phyloP scores from a whole-genome alignment of 2,888 invertebrate species.

The Congeria kusceri region DNA sequence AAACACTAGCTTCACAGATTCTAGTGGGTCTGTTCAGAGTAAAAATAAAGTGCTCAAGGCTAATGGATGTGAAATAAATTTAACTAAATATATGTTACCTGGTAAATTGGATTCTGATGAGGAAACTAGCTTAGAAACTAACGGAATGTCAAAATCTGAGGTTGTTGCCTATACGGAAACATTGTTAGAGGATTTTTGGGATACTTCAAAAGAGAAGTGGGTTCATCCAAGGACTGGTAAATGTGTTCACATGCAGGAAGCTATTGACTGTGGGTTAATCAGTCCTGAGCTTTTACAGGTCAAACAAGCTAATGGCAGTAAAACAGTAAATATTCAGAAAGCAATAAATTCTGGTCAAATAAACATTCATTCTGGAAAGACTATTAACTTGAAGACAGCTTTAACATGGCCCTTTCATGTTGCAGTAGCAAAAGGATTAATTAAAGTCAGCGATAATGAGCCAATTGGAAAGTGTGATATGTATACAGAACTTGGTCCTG shows the following conservation, averaged over 20 bases:
- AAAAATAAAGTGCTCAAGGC: conserved; percentile 35
- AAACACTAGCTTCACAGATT: conserved; percentile 33
- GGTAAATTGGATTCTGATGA: conserved; percentile 32
- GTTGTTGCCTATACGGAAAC: conserved; percentile 65
- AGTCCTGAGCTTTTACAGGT: conserved; percentile 69
- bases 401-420: conserved; percentile 86
- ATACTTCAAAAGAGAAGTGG: conserved; percentile 63
- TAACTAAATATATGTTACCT: conserved; percentile 48
- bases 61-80: conserved; percentile 55
- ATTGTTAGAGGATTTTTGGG: conserved; percentile 73
- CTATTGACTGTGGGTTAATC: conserved; percentile 75
- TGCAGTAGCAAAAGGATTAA: conserved; percentile 72
- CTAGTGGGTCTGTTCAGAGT: conserved; percentile 21
- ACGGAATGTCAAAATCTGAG: conserved; percentile 49
- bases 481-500: conserved; percentile 70
- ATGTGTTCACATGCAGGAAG: conserved; percentile 73
- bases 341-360: conserved; percentile 86
- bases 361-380: conserved; percentile 89
- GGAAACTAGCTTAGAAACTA: conserved; percentile 19
- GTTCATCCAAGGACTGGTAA: conserved; percentile 74
- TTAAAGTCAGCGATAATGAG: conserved; percentile 64
- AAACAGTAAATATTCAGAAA: conserved; percentile 74
- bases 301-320: conserved; percentile 60
- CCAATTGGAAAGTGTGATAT: conserved; percentile 64
- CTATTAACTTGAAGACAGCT: conserved; percentile 84